Base-by-base conservation (phyloP, 2,888 invertebrate species). In the Drosophila melanosoma region DNA sequence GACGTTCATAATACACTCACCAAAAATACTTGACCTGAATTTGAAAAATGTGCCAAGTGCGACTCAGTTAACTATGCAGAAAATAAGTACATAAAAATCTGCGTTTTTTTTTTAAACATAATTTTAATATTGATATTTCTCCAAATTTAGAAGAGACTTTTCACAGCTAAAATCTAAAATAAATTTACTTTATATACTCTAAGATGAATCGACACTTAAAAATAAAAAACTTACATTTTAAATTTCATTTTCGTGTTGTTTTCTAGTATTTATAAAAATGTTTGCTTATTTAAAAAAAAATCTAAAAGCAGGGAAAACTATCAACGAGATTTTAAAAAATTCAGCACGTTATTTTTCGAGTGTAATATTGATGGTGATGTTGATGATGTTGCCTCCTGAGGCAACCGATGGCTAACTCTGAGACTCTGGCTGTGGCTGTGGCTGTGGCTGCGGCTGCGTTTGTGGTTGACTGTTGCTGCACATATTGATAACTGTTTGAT, bases 401-500 rank as follows among this genome's bases (percentile, higher is more conserved):
- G 78, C 78, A 59, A 23, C 38, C 40, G 36, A 49, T 42, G 54
- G 20, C 33, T 48, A 38, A 42, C 42, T 38, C 35, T 57, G 54
- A 11, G 29, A 36, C 48, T 36, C 53, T 36, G 38, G 29, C 48
- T 38, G 56, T n/a, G 66, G 68, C 32, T 52, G 58, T 36, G 38
- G 29, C 48, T 38, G 56, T n/a, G 66, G 68, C 32, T 52, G 58
- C 11, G 56, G 48, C 33, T 42, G 59, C 40, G 54, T 35, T 33
- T 56, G 53, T 15, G 38, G 49, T 49, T 62, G 71, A 45, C 26
- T 60, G 71, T 11, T 81, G 70, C 73, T 68, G 79, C 81, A 79
- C 87, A 90, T 87, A 90, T 90, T 90, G 90, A 90, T 89, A 87
- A 82, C 90, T 85, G 88, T 78, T 87, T 90, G 89, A 82, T 88